Conservation (phyloP, 2,888 invertebrate species). For the Stenotaenia linearis region DNA sequence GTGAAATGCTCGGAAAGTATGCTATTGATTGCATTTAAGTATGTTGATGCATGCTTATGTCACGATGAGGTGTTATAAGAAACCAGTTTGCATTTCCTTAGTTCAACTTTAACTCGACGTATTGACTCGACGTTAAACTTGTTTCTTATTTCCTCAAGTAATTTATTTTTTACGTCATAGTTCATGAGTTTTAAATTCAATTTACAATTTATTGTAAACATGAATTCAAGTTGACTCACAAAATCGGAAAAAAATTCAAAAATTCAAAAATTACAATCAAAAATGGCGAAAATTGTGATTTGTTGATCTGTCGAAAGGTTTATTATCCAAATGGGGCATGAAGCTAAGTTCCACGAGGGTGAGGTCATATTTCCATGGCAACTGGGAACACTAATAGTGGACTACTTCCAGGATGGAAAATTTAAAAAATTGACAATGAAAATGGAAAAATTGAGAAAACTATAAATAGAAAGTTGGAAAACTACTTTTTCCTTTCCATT, state of each 20-base stretch:
- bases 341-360: neutral
- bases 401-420: neutral
- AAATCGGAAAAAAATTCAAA: neutral
- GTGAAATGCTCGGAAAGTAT: neutral
- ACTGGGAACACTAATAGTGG: neutral
- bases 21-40: neutral
- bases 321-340: neutral
- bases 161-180: neutral
- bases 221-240: neutral
- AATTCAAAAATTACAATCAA: neutral
- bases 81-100: constrained; percentile 10
- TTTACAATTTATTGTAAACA: too few relatives aligned
- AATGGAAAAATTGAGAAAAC: neutral
- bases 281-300: neutral
- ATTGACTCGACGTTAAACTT: constrained; percentile 11
- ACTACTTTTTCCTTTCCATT: neutral
- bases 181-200: neutral
- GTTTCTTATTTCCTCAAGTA: neutral
- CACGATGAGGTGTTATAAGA: constrained; percentile 6
- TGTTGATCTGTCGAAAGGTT: neutral
- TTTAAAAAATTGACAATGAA: neutral
- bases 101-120: neutral
- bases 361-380: constrained; percentile 12
- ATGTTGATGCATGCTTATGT: neutral
- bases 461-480: neutral